A percentile compares a stretch with the other conserved stretches of the same genome.
Evolutionary conservation across 2,888 invertebrate genomes (phyloP).

Genomic region (Petrolisthes manimaculis): DNA sequence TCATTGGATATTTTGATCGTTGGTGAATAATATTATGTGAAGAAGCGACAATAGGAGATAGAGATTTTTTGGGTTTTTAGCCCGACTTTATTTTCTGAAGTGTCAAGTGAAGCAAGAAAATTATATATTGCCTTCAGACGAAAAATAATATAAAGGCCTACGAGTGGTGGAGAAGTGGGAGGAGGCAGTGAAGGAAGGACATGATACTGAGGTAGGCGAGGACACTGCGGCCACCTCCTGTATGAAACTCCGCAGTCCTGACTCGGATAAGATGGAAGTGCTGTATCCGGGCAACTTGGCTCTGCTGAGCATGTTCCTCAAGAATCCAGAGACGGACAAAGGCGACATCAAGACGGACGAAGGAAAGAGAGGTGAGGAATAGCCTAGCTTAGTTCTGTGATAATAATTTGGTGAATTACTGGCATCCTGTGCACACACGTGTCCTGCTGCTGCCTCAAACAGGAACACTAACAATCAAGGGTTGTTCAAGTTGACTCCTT

Average conservation of each 20-base stretch:
- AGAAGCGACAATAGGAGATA: constrained; percentile 15
- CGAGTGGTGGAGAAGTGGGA: constrained; percentile 27
- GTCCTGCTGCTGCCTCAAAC: background rate
- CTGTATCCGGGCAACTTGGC: constrained; percentile 64
- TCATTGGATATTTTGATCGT: constrained; percentile 29
- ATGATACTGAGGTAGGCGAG: constrained; percentile 40
- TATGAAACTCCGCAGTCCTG: constrained; percentile 57
- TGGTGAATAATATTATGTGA: constrained; percentile 35
- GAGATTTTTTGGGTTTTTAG: constrained; percentile 11
- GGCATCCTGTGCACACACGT: constrained; percentile 15
- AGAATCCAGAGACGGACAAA: constrained; percentile 59
- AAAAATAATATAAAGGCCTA: background rate
- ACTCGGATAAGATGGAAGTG: constrained; percentile 61
- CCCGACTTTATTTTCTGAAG: constrained; percentile 28
- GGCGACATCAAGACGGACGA: constrained; percentile 61
- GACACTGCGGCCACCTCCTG: constrained; percentile 43
- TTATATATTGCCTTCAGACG: constrained; percentile 17
- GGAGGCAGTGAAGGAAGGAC: constrained; percentile 26
- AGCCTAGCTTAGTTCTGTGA: constrained; percentile 13
- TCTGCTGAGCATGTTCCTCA: constrained; percentile 65
- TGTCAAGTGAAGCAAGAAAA: constrained; percentile 42
- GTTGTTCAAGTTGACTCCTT: no score
- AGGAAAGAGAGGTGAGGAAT: constrained; percentile 41
- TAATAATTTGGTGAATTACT: constrained; percentile 11
- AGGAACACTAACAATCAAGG: background rate